Evolutionary conservation across 2,113 vertebrate genomes (phyloP).

Genomic region (Lophochroa leadbeateri): DNA sequence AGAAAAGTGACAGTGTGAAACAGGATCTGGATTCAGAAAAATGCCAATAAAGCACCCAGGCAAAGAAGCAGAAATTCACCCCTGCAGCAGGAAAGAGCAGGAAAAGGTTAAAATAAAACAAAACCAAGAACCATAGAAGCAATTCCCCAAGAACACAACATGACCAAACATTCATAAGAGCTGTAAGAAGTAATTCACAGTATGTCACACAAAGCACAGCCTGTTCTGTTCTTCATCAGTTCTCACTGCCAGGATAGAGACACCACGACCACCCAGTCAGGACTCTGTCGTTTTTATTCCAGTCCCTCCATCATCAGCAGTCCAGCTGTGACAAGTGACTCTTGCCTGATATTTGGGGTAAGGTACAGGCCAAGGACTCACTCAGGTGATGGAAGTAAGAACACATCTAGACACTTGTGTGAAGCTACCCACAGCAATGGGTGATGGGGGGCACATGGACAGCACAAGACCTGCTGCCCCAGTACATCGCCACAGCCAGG

Average conservation of each 20-base stretch:
- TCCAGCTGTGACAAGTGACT: background rate
- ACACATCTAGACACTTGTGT: background rate
- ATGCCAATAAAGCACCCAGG: background rate
- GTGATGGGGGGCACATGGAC: background rate
- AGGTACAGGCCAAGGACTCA: background rate
- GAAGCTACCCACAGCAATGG: background rate
- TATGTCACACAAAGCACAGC: background rate
- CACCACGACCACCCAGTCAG: background rate
- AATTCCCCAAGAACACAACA: background rate
- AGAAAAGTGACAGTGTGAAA: background rate
- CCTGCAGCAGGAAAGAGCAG: background rate
- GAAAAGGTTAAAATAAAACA: background rate
- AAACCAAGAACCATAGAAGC: background rate
- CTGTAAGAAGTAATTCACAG: background rate
- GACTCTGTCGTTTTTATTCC: background rate
- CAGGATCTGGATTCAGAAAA: background rate
- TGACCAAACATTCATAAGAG: background rate
- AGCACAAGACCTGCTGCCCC: background rate
- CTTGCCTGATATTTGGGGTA: rapidly evolving
- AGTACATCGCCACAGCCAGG: rapidly evolving
- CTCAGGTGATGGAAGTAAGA: background rate
- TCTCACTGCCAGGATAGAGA: background rate
- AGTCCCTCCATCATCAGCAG: background rate
- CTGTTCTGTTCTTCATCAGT: background rate
- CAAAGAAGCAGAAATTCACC: background rate